Base-by-base conservation (phyloP, 2,113 vertebrate genomes). In the Erythrocercus mccallii region DNA sequence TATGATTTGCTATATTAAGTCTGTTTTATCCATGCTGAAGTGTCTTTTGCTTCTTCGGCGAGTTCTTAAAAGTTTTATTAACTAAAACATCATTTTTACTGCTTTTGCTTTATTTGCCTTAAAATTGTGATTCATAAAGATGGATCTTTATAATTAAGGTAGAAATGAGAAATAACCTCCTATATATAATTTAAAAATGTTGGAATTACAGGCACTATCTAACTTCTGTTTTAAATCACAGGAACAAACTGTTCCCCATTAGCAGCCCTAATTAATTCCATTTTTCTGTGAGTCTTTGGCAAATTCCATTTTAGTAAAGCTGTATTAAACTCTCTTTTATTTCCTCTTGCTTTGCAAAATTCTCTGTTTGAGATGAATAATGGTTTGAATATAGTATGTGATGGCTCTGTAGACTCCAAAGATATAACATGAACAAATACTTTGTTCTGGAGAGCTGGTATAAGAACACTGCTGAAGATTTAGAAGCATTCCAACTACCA, bases 251-350 rank as follows among this genome's bases (percentile, higher is more conserved):
- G 91, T 95, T 98, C 89, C 70, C 90, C 95, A 98, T 98, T 98
- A 98, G 97, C 54, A 35, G 85, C n/a, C 95, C 97, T 98, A 98
- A 98, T 98, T 98, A 98, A 98, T 97, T 97, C 95, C 96, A 98
- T 98, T 98, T 98, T 97, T 98, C 97, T 98, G 86, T 57, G 89
- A 90, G 82, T 97, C 95, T 96, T 97, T 94, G 97, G 97, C 95
- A 98, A 97, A 97, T 97, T 97, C 96, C 94, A 96, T 97, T 98
- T 98, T 96, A 97, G 96, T 94, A 93, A 96, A 98, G 94, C 77
- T 84, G 96, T 81, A 92, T 94, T 95, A 97, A 96, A 87, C 85
- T 94, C 85, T 91, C 15, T 92, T 96, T 97, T 97, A 96, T 97
- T 97, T 97, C 91, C 78, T 94, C 90, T 87, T 93, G 79, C 88